Conservation (phyloP, 2,888 invertebrate genomes). For the Diplolepis rosae region DNA sequence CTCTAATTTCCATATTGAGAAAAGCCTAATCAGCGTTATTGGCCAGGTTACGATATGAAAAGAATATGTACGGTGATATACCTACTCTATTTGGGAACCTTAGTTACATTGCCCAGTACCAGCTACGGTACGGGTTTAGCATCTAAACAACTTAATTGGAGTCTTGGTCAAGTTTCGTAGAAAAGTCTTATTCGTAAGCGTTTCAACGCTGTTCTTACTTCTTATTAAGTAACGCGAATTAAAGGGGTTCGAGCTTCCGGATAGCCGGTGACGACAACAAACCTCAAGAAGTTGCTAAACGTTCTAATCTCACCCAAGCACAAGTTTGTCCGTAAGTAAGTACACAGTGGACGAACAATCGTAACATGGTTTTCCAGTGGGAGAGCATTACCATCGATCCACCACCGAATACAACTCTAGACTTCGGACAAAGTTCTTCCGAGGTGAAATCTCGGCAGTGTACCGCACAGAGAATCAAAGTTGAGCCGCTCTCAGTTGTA, state of each 20-base stretch:
- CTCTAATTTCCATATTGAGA: background rate
- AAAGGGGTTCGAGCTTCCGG: conserved; percentile 28
- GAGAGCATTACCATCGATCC: conserved; percentile 38
- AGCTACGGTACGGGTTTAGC: conserved; percentile 20
- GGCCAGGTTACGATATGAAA: background rate
- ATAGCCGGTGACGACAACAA: background rate
- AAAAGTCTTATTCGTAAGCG: conserved; percentile 51
- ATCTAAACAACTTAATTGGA: conserved; percentile 50
- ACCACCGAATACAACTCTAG: conserved; percentile 7
- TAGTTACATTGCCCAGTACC: conserved; percentile 24
- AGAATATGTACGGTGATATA: conserved; percentile 15
- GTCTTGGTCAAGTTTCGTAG: conserved; percentile 57
- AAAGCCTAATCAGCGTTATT: background rate
- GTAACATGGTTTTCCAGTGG: conserved; percentile 18
- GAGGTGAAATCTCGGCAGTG: conserved; percentile 33
- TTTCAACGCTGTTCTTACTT: conserved; percentile 23
- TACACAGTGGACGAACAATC: conserved; percentile 29
- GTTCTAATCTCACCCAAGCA: conserved; percentile 17
- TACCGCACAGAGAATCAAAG: conserved; percentile 11
- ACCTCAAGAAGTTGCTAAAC: conserved; percentile 24
- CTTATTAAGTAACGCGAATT: conserved; percentile 24
- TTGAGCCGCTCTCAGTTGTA: background rate
- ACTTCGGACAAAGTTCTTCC: conserved; percentile 25
- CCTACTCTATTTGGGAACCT: background rate
- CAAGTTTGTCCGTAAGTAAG: conserved; percentile 27